These are phyloP conservation scores for Microchrysa polita DNA, from an alignment of 2,888 invertebrate genomes.

Conservation along the genomic window DNA sequence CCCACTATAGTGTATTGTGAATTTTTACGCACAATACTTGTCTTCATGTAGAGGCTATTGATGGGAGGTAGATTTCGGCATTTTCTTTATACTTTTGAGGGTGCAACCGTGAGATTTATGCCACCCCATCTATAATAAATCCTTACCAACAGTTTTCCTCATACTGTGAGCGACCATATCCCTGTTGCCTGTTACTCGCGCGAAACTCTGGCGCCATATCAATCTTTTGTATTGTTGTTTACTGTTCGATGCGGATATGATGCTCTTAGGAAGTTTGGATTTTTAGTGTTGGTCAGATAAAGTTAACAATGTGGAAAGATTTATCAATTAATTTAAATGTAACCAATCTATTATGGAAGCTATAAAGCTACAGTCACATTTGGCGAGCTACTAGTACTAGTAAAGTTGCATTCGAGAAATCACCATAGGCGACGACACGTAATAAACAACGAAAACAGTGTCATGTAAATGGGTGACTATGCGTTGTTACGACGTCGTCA, in stretches of 20 bases:
- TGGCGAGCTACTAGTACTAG: no score
- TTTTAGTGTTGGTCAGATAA: not conserved
- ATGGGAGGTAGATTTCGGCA: no score
- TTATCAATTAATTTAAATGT: no score
- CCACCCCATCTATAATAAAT: slow-evolving; percentile 6
- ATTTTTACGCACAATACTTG: not conserved
- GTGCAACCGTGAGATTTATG: not conserved
- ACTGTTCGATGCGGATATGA: not conserved
- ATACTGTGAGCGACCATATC: not conserved
- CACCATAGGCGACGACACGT: no score
- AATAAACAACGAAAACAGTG: no score
- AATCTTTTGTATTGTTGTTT: slow-evolving; percentile 1
- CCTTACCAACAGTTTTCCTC: not conserved
- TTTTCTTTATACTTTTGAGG: not conserved
- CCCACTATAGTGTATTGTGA: not conserved
- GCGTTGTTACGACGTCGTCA: no score
- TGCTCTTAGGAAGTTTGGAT: not conserved
- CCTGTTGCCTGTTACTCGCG: not conserved
- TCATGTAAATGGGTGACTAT: no score
- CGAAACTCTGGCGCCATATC: not conserved
- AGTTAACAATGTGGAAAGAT: no score
- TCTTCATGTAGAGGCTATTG: not conserved
- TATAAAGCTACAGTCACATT: no score
- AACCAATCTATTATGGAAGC: no score
- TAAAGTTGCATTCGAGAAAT: no score